Evolutionary conservation across 2,797 vertebrate species (phyloP).

Genomic region (Molossus alvarezi): DNA sequence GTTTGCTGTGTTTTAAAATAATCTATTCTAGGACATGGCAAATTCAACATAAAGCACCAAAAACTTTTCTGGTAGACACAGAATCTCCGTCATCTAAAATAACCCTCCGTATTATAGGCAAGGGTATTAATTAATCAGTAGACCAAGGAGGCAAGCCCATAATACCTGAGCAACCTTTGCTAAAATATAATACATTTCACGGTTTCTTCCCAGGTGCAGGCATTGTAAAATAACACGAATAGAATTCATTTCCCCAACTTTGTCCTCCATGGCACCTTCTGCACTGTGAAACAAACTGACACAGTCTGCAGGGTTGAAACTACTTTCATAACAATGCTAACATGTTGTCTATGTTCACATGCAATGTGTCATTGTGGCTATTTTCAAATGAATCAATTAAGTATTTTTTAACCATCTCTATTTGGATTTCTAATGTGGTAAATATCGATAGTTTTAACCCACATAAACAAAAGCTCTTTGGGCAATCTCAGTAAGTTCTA

Average conservation of each 20-base stretch:
- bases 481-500: not conserved
- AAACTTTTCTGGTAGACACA: constrained; percentile 2
- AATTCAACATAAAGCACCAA: not conserved
- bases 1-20: constrained; percentile 26
- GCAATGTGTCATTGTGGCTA: not conserved
- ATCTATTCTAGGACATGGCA: not conserved
- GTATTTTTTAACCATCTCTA: not conserved
- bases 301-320: not conserved
- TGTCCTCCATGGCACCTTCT: not conserved
- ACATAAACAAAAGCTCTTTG: constrained; percentile 76
- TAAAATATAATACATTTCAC: not conserved
- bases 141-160: not conserved
- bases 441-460: constrained; percentile 66
- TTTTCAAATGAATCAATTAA: not conserved
- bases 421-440: not conserved
- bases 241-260: not conserved
- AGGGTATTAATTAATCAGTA: rapidly evolving
- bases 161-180: not conserved
- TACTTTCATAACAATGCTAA: not conserved
- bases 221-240: not conserved
- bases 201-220: not conserved
- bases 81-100: not conserved
- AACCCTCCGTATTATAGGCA: not conserved
- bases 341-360: not conserved
- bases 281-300: not conserved